Evolutionary conservation across 2,797 vertebrate species (phyloP), one percentile per base, ranked within the genome.

Genomic region (Characodon lateralis): DNA sequence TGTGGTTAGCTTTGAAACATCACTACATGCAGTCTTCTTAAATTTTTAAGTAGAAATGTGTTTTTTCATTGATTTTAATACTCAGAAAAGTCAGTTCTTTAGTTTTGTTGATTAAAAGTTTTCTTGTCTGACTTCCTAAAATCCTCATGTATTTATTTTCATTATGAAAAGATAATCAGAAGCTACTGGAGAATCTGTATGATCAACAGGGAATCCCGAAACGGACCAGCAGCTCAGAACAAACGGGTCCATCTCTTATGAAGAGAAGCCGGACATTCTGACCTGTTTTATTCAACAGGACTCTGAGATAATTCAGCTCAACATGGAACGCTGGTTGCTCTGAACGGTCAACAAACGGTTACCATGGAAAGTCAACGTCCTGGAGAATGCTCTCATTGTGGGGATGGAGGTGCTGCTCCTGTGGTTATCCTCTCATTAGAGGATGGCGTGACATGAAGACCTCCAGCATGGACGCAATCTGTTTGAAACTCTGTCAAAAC

Each of bases 381-480:
- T 76, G 72, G 81, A 85, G 81, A 87, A 89, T 75, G 83, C 70
- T 41, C 22, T 31, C 84, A 79, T 85, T 89, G 88, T 88, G 77
- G 77, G 31, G 71, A 46, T 71, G 56, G 80, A 85, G 70, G 12
- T 73, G 74, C 55, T 72, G 76, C 63, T 73, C 0, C 63, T 59
- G 66, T 74, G 39, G 59, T 43, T n/a, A 16, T 72, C 66, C 35
- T 73, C 84, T 89, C 88, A 87, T 89, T 90, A 88, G 83, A 74
- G 77, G 75, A 87, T 89, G 50, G 88, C 88, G 89, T 90, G 90
- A 89, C 82, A 76, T 2, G 3, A 77, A 72, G 74, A 83, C 81
- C 75, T 89, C 63, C 82, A 84, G 71, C 51, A 12, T 77, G 73
- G 82, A 80, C 77, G 73, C 81, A 76, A 66, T 43, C 12, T 1